These are phyloP conservation scores for Amphibalanus amphitrite DNA, from an alignment of 1,140 invertebrate genomes.

Conservation along the genomic window DNA sequence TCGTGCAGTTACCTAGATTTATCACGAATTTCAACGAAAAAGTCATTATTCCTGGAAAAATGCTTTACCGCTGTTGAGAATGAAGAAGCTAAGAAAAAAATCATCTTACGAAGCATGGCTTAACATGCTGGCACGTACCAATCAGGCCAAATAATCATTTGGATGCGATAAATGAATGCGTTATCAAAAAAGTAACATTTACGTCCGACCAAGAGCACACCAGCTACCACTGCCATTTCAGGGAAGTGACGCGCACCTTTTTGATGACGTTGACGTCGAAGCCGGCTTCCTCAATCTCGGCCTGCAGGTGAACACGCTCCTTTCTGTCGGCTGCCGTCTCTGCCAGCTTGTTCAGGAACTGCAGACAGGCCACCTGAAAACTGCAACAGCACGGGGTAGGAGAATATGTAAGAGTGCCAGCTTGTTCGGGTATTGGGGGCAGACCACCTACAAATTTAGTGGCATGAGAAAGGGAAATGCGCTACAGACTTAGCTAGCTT, in stretches of 20 bases:
- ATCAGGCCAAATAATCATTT: background rate
- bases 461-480: too few relatives aligned
- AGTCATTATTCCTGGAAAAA: too few relatives aligned
- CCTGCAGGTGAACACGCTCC: constrained; percentile 69
- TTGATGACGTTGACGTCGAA: constrained; percentile 49
- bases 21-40: too few relatives aligned
- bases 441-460: too few relatives aligned
- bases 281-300: constrained; percentile 66
- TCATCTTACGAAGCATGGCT: too few relatives aligned
- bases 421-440: too few relatives aligned
- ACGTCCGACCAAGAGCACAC: constrained; percentile 4
- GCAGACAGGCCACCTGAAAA: constrained; percentile 59
- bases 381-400: constrained; percentile 10
- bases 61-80: too few relatives aligned
- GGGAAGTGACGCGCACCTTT: constrained; percentile 38
- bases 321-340: constrained; percentile 51
- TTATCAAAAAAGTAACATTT: background rate
- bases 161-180: constrained; percentile 1
- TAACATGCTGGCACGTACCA: too few relatives aligned
- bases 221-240: background rate
- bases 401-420: too few relatives aligned
- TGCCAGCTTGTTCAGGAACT: constrained; percentile 67
- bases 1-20: too few relatives aligned
- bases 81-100: too few relatives aligned
- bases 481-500: too few relatives aligned